Conservation (phyloP, 2,113 vertebrate species). For the Zosterops pallidus region DNA sequence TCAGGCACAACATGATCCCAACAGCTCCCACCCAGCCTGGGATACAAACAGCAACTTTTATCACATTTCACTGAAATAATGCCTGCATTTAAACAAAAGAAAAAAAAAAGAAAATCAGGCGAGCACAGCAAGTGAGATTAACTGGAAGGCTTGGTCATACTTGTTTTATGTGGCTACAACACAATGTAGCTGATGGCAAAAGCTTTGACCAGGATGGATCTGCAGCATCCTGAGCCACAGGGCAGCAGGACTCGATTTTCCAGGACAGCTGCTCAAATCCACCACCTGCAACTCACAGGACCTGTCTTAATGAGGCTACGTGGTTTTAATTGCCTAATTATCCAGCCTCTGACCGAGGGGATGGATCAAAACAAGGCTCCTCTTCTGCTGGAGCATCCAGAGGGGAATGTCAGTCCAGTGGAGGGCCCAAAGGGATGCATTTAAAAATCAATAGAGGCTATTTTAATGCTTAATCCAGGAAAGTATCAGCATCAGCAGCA, state of each 20-base stretch:
- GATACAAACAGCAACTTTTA: background rate
- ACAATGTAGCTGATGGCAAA: background rate
- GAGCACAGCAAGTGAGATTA: background rate
- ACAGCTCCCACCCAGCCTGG: background rate
- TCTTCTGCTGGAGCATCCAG: background rate
- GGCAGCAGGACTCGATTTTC: background rate
- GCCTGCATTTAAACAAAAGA: background rate
- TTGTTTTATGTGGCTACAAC: background rate
- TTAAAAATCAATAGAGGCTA: constrained; percentile 32
- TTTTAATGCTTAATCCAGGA: background rate
- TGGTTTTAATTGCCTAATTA: background rate
- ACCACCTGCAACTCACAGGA: background rate
- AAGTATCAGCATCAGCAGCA: constrained; percentile 21
- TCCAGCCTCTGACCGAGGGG: accelerated
- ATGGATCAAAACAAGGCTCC: background rate
- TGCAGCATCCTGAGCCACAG: background rate
- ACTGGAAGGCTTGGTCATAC: background rate
- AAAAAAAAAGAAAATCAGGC: background rate
- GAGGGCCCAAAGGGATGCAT: background rate
- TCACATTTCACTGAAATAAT: background rate
- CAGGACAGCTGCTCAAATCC: background rate
- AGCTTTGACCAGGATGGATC: background rate
- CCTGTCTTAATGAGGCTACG: background rate
- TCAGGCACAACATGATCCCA: background rate
- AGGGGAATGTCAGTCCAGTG: background rate